phyloP scores from a whole-genome alignment of 2,797 vertebrate species.

The Zenarchopterus dispar region DNA sequence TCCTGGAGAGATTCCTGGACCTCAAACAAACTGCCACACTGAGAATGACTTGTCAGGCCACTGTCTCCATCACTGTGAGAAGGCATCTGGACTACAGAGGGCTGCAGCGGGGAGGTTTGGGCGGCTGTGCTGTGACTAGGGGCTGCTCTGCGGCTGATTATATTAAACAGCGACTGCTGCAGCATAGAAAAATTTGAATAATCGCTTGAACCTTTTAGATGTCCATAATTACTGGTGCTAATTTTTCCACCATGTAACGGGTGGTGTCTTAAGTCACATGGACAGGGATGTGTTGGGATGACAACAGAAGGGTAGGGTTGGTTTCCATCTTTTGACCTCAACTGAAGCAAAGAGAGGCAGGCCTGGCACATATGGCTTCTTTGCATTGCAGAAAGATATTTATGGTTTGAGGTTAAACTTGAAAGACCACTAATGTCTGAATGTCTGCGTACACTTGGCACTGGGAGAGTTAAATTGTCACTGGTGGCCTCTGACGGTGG shows the following conservation, averaged over 20 bases:
- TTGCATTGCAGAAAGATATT: slow-evolving; percentile 33
- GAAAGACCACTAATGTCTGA: slow-evolving; percentile 76
- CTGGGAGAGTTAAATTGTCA: slow-evolving; percentile 27
- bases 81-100: slow-evolving; percentile 39
- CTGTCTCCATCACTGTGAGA: slow-evolving; percentile 56
- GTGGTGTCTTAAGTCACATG: slow-evolving; percentile 45
- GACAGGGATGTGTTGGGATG: slow-evolving; percentile 44
- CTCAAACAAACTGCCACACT: slow-evolving; percentile 29
- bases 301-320: slow-evolving; percentile 7
- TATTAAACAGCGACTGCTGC: slow-evolving; percentile 81
- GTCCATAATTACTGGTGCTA: slow-evolving; percentile 28
- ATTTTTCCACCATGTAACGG: slow-evolving; percentile 24
- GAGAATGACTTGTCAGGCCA: slow-evolving; percentile 30
- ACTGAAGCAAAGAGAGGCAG: slow-evolving; percentile 66
- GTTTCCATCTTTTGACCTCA: slow-evolving; percentile 47
- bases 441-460: slow-evolving; percentile 63
- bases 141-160: slow-evolving; percentile 74
- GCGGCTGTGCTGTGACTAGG: slow-evolving; percentile 37
- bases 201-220: slow-evolving; percentile 61
- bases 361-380: slow-evolving; percentile 63
- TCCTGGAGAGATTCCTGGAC: slow-evolving; percentile 48
- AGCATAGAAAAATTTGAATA: slow-evolving; percentile 77
- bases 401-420: slow-evolving; percentile 62
- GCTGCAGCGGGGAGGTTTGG: slow-evolving; percentile 35
- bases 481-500: slow-evolving; percentile 18